Percentiles rank a stretch among this genome's conserved stretches.
These are phyloP conservation scores for Ptychochromis oligacanthus DNA, from an alignment of 2,113 vertebrate species.

Conservation along the genomic window DNA sequence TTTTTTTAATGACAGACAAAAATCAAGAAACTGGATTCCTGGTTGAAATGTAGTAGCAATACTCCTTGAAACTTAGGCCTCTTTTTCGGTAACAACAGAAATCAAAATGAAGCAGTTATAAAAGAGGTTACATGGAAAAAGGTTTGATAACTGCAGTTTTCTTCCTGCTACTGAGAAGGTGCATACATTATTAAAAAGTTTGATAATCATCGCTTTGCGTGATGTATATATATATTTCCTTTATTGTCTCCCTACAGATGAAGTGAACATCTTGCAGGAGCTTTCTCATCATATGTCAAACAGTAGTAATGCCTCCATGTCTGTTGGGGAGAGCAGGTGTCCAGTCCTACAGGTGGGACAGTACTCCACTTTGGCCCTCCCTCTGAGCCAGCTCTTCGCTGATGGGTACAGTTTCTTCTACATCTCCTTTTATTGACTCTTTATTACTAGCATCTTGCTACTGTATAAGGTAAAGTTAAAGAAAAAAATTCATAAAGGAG, in stretches of 20 bases:
- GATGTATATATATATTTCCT: not conserved
- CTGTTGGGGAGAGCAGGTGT: conserved; percentile 74
- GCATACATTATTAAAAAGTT: not conserved
- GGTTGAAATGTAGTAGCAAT: not conserved
- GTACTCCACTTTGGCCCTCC: conserved; percentile 84
- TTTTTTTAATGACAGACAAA: too few species aligned
- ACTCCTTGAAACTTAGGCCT: not conserved
- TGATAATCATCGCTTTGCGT: not conserved
- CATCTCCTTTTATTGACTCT: not conserved
- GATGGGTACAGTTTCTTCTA: conserved; percentile 74
- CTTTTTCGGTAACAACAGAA: not conserved
- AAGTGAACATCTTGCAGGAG: conserved; percentile 84
- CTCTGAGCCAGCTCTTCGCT: conserved; percentile 79
- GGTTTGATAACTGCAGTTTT: not conserved
- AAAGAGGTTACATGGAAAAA: not conserved
- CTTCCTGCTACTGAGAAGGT: not conserved
- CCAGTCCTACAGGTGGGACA: conserved; percentile 83
- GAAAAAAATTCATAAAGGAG: not conserved
- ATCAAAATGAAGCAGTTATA: not conserved
- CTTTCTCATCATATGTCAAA: conserved; percentile 68
- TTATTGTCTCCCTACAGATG: conserved; percentile 71
- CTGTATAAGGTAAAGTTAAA: not conserved
- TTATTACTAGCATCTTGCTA: not conserved
- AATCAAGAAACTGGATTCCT: not conserved
- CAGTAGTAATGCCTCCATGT: conserved; percentile 80